These are phyloP conservation scores for Eclectus roratus DNA, from an alignment of 2,113 vertebrate species.

Conservation along the genomic window DNA sequence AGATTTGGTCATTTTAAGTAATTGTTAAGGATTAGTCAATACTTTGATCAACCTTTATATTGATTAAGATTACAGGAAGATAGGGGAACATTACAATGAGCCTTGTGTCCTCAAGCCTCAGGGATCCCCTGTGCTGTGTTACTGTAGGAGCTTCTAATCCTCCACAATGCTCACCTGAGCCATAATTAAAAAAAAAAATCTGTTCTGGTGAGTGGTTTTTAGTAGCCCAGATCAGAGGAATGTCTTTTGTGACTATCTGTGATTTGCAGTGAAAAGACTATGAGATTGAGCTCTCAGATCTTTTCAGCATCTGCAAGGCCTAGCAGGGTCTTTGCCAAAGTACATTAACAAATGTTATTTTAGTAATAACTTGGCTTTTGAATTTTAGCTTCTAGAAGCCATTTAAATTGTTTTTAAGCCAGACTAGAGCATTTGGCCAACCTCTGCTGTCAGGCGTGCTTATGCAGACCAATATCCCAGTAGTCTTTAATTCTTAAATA, in stretches of 20 bases:
- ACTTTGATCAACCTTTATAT: not conserved
- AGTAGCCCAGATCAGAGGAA: not conserved
- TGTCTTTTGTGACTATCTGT: not conserved
- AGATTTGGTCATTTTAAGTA: not conserved
- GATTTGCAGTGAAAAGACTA: not conserved
- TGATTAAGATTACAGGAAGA: not conserved
- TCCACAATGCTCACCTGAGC: not conserved
- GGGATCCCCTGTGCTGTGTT: not conserved
- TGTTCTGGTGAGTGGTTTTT: not conserved
- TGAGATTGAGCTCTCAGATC: not conserved
- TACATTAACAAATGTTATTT: not conserved
- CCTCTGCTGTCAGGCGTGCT: not conserved
- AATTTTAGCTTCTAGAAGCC: not conserved
- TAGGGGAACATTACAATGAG: not conserved
- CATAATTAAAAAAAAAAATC: accelerated
- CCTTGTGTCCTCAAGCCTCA: not conserved
- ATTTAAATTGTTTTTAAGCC: not conserved
- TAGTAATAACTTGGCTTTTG: not conserved
- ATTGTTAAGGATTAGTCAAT: not conserved
- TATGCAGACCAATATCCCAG: not conserved
- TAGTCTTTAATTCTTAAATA: slow-evolving; percentile 5
- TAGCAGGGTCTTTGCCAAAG: not conserved
- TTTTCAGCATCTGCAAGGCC: not conserved
- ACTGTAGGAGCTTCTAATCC: not conserved
- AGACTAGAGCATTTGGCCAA: not conserved